phyloP scores from a whole-genome alignment of 2,888 invertebrate genomes.

The Coelopa pilipes region DNA sequence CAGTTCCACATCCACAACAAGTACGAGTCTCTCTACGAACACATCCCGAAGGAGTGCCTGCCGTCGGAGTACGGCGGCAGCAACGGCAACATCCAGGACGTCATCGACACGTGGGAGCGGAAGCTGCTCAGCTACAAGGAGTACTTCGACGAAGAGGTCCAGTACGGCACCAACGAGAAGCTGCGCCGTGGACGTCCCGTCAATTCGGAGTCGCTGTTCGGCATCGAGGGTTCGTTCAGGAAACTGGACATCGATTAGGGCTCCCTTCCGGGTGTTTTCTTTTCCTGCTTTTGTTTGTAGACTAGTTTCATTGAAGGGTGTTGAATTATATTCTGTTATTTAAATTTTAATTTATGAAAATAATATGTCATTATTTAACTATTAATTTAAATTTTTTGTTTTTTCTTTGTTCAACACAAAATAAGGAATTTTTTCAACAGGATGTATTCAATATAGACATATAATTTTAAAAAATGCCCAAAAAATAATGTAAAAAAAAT shows the following conservation, averaged over 20 bases:
- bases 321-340: neutral
- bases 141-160: conserved; percentile 62
- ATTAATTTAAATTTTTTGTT: neutral
- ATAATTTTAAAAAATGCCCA: neutral
- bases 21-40: conserved; percentile 72
- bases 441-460: neutral
- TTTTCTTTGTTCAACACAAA: neutral
- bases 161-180: conserved; percentile 63
- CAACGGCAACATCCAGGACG: conserved; percentile 68
- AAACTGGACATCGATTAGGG: conserved; percentile 63
- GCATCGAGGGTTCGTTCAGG: conserved; percentile 64
- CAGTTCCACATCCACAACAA: conserved; percentile 68
- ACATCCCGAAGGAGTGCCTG: conserved; percentile 72
- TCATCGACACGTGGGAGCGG: conserved; percentile 62
- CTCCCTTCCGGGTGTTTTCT: neutral
- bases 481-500: no score
- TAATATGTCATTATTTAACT: neutral
- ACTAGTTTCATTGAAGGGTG: no score
- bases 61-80: conserved; percentile 78
- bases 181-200: conserved; percentile 58
- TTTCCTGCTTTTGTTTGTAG: neutral
- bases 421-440: neutral
- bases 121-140: conserved; percentile 58
- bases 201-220: conserved; percentile 60
- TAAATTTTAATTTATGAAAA: neutral